phyloP scores from a whole-genome alignment of 1,140 invertebrate species.

The Leptopilina boulardi region DNA sequence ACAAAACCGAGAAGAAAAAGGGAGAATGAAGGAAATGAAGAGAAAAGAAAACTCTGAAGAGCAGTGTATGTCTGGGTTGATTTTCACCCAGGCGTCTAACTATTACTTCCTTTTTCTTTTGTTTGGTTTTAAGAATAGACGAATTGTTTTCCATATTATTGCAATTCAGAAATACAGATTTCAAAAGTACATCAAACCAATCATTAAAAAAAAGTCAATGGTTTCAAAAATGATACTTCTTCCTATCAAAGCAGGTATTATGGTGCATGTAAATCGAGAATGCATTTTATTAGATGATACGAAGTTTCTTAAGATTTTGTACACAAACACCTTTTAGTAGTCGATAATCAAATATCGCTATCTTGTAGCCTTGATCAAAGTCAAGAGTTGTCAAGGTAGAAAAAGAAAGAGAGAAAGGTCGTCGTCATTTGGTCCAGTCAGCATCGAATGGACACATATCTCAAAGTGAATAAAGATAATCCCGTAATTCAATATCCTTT shows the following conservation, averaged over 20 bases:
- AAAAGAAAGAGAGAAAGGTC: too few relatives aligned
- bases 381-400: not conserved
- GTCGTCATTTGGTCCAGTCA: slow-evolving; percentile 13
- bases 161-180: not conserved
- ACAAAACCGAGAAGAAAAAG: not conserved
- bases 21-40: not conserved
- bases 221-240: too few relatives aligned
- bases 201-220: too few relatives aligned
- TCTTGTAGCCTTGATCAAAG: slow-evolving; percentile 8
- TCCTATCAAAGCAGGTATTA: too few relatives aligned
- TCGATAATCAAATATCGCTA: not conserved
- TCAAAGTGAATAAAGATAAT: slow-evolving; percentile 12
- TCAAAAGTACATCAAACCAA: too few relatives aligned
- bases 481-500: slow-evolving; percentile 26
- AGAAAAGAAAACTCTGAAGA: not conserved
- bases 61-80: not conserved
- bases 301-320: too few relatives aligned
- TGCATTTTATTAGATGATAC: too few relatives aligned
- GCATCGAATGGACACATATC: not conserved
- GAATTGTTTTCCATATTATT: not conserved
- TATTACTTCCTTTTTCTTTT: not conserved
- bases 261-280: too few relatives aligned
- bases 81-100: not conserved
- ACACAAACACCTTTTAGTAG: not conserved
- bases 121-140: not conserved